Percentiles rank a stretch among this genome's conserved stretches.
Conservation (phyloP, 30 jellyfish, hydroid and myxozoan species). For the Cassiopea andromeda region DNA sequence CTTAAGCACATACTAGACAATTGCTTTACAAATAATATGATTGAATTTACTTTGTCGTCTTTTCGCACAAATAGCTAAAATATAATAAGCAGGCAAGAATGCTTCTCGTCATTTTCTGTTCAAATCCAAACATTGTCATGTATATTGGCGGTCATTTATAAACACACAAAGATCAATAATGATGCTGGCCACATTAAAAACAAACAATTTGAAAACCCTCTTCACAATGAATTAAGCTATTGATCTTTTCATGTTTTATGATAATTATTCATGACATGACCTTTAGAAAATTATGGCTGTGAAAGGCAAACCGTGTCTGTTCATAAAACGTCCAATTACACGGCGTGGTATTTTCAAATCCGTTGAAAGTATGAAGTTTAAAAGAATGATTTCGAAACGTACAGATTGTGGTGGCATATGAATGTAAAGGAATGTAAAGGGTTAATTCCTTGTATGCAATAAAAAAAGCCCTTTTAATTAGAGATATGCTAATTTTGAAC, state of each 20-base stretch:
- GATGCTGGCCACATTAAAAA: too few species aligned
- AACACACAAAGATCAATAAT: too few species aligned
- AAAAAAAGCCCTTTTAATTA: not conserved
- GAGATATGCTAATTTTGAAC: not conserved
- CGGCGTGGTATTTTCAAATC: not conserved
- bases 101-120: too few species aligned
- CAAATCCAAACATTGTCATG: too few species aligned
- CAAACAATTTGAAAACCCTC: not conserved
- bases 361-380: not conserved
- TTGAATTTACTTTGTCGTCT: not conserved
- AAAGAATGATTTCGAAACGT: not conserved
- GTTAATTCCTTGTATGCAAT: not conserved
- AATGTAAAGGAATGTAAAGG: not conserved
- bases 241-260: not conserved
- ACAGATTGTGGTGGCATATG: not conserved
- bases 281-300: not conserved
- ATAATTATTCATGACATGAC: not conserved
- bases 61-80: not conserved
- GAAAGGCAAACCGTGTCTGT: not conserved
- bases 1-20: too few species aligned
- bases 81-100: too few species aligned
- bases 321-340: not conserved
- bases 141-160: too few species aligned
- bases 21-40: too few species aligned
- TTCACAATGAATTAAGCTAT: not conserved